A percentile compares a stretch with the other conserved stretches of the same genome.
Conservation (phyloP, 2,797 vertebrate genomes). For the Lerista edwardsae region DNA sequence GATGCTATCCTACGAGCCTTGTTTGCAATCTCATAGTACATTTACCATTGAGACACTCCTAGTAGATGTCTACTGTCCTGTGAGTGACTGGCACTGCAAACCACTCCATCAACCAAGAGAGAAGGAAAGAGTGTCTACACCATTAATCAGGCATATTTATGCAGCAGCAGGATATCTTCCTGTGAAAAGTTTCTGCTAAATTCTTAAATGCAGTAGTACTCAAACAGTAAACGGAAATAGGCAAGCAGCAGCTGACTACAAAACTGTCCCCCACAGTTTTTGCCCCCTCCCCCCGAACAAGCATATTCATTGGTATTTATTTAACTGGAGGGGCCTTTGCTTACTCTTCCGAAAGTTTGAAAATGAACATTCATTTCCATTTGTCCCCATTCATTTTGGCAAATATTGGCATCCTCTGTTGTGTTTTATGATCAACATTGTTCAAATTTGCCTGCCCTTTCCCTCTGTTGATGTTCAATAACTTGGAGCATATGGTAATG, state of each 20-base stretch:
- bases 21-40: conserved; percentile 56
- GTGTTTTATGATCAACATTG: neutral
- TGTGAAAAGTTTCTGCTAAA: conserved; percentile 70
- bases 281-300: neutral
- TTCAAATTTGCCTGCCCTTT: neutral
- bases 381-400: conserved; percentile 2
- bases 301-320: conserved; percentile 19
- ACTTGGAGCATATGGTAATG: no score
- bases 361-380: conserved; percentile 5
- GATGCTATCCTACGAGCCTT: conserved; percentile 26
- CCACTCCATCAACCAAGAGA: conserved; percentile 32
- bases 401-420: neutral
- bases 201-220: conserved; percentile 58
- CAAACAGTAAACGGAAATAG: conserved; percentile 44
- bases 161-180: conserved; percentile 66
- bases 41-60: conserved; percentile 51
- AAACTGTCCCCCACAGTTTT: neutral
- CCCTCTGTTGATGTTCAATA: neutral
- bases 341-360: neutral
- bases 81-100: conserved; percentile 40
- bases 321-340: conserved; percentile 19
- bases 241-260: neutral
- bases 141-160: conserved; percentile 67
- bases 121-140: conserved; percentile 48
- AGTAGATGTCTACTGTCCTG: conserved; percentile 49